phyloP scores from a whole-genome alignment of 2,113 vertebrate species.

The Castor canadensis region DNA sequence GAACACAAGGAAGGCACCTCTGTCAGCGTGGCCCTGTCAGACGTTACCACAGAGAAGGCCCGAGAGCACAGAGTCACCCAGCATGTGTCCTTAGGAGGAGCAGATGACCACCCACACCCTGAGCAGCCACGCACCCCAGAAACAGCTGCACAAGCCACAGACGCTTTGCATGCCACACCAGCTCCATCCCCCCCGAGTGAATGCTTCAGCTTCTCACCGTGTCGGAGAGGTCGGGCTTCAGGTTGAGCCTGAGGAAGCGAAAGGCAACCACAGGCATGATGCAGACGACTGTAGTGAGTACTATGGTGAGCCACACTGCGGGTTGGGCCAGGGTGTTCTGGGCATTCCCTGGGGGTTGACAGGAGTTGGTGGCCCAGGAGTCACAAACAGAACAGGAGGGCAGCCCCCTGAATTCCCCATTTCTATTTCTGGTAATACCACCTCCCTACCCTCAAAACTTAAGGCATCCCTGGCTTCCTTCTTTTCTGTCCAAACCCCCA shows the following conservation, averaged over 20 bases:
- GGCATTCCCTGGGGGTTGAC: slow-evolving; percentile 85
- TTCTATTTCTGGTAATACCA: neutral
- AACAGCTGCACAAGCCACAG: neutral
- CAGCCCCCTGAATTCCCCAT: neutral
- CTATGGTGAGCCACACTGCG: slow-evolving; percentile 95
- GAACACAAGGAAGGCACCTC: neutral
- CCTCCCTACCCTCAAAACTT: neutral
- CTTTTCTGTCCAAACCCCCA: neutral
- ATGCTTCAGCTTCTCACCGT: slow-evolving; percentile 84
- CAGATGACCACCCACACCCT: neutral
- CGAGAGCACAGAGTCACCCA: neutral
- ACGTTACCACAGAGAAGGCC: neutral
- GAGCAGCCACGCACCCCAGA: neutral
- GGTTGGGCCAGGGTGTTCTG: slow-evolving; percentile 94
- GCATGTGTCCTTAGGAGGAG: accelerated
- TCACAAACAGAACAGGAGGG: accelerated
- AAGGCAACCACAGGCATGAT: slow-evolving; percentile 95
- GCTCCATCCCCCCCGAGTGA: neutral
- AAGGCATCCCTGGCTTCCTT: neutral
- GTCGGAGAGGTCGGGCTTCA: slow-evolving; percentile 94
- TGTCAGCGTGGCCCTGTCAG: accelerated
- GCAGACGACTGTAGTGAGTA: slow-evolving; percentile 91
- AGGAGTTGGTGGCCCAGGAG: accelerated
- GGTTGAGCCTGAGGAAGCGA: slow-evolving; percentile 95
- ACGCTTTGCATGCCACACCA: neutral